Evolutionary conservation across 2,888 invertebrate genomes (phyloP), one percentile per base, ranked within the genome.

Genomic region (Caenorhabditis becei): DNA sequence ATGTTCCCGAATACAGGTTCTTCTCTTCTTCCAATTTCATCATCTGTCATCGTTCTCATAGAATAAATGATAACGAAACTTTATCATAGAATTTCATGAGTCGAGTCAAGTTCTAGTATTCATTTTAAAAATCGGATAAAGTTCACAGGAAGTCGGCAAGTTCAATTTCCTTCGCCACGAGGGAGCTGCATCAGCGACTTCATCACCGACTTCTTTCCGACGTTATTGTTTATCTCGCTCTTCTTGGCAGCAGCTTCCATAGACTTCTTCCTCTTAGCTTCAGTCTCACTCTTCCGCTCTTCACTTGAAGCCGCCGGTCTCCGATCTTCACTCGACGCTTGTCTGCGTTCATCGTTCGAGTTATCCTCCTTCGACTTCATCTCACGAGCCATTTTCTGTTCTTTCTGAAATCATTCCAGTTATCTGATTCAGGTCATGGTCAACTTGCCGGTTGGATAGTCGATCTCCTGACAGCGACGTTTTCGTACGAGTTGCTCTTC

Each of bases 401-500:
- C 80, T 70, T 51, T 62, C 69, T 77, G 63, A 5, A 77, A 77
- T 23, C 2, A 53, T 20, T 11, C 16, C 2, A 23, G 10, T 49
- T n/a, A 18, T 16, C 18, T 35, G n/a, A n/a, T n/a, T 7, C 0
- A 24, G 1, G 16, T 23, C 10, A 32, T 7, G 20, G 8, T 16
- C n/a, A 2, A 26, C 54, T 20, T 5, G 65, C 71, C 54, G 81
- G 81, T 20, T 77, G 28, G 5, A 81, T 23, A 11, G 81, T 81
- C 2, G 81, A 81, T 67, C 77, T 56, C 47, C 81, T 51, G 54
- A 53, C 47, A 10, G 11, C 24, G 7, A 81, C 47, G 62, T 62
- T 67, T 54, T 81, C 81, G 51, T 77, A 81, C 11, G 81, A 81
- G 16, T 66, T 81, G 37, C 77, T 77, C 70, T 81, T 77, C 62